These are phyloP conservation scores for Eilema caniola DNA, from an alignment of 2,888 invertebrate species.

Conservation along the genomic window DNA sequence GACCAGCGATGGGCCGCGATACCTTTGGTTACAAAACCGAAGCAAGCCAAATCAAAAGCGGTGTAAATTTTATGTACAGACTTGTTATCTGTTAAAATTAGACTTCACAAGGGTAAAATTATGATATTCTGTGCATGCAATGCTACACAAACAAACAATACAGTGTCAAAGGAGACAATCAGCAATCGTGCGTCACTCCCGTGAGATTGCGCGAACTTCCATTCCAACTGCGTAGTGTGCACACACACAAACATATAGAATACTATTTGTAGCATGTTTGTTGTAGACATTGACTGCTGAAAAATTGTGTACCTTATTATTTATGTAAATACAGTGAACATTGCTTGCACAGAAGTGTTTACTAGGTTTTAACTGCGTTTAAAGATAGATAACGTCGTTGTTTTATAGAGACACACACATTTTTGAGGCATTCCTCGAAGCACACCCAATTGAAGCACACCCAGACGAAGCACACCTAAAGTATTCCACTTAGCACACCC, in stretches of 20 bases:
- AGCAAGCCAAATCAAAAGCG: too few relatives aligned
- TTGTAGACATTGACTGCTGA: background rate
- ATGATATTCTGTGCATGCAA: constrained; percentile 23
- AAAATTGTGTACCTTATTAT: constrained; percentile 9
- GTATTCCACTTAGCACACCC: too few relatives aligned
- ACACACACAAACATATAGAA: constrained; percentile 28
- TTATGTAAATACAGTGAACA: background rate
- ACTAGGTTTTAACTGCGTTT: background rate
- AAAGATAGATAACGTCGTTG: background rate
- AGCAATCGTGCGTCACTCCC: constrained; percentile 52
- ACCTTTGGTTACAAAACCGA: too few relatives aligned
- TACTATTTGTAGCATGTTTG: constrained; percentile 28
- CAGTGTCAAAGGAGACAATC: constrained; percentile 53
- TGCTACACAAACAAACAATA: constrained; percentile 37
- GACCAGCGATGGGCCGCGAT: too few relatives aligned
- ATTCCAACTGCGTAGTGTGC: constrained; percentile 34
- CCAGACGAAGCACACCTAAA: too few relatives aligned
- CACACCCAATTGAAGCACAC: too few relatives aligned
- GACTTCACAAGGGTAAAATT: constrained; percentile 27
- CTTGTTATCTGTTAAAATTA: constrained; percentile 11
- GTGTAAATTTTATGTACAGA: too few relatives aligned
- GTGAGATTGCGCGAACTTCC: constrained; percentile 48
- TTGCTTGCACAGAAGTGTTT: constrained; percentile 4
- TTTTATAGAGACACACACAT: background rate
- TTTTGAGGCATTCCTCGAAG: too few relatives aligned